phyloP scores from a whole-genome alignment of 2,888 invertebrate species.

The Tinea trinotella region DNA sequence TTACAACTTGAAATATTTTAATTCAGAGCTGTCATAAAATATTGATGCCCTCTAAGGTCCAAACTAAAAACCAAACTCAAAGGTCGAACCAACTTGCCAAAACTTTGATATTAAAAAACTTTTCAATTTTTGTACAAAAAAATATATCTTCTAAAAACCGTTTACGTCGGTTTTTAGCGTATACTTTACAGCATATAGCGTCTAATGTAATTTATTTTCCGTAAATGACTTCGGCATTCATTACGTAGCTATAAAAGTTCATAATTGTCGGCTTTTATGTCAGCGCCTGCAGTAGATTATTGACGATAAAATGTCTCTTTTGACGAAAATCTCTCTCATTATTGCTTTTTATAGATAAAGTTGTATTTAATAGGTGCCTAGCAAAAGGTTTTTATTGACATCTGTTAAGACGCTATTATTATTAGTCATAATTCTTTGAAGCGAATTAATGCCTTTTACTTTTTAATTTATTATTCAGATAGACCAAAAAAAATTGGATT shows the following conservation, averaged over 20 bases:
- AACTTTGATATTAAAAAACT: neutral
- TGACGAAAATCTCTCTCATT: neutral
- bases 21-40: too few relatives aligned
- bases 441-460: too few relatives aligned
- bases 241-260: constrained; percentile 3
- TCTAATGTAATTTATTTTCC: neutral
- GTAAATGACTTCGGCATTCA: constrained; percentile 6
- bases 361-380: neutral
- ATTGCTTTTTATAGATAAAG: neutral
- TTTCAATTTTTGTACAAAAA: neutral
- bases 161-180: too few relatives aligned
- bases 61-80: too few relatives aligned
- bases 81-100: neutral
- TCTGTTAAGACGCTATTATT: neutral
- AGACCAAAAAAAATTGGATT: too few relatives aligned
- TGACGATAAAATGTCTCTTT: neutral
- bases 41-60: too few relatives aligned
- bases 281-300: constrained; percentile 7
- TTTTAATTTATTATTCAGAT: too few relatives aligned
- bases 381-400: neutral
- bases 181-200: too few relatives aligned
- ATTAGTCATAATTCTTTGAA: too few relatives aligned
- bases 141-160: too few relatives aligned
- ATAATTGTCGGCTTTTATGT: constrained; percentile 1
- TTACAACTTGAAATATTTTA: too few relatives aligned